Percentiles rank a stretch among this genome's conserved stretches.
These are phyloP conservation scores for Danio jaintianensis DNA, from an alignment of 2,797 vertebrate species.

Conservation along the genomic window DNA sequence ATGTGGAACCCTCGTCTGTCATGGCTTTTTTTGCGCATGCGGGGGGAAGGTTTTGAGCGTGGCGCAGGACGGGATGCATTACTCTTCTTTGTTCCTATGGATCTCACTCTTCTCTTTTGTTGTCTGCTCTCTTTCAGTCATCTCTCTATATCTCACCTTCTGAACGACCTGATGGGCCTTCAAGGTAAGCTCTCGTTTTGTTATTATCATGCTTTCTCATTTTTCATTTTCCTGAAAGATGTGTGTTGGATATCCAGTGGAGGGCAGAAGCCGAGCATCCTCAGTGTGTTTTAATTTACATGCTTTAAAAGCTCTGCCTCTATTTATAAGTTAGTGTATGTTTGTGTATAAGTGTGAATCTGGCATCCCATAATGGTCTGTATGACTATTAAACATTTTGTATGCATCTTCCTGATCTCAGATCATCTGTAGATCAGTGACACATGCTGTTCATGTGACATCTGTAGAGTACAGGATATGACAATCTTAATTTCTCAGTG, in stretches of 20 bases:
- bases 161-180: slow-evolving; percentile 88
- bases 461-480: background rate
- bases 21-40: slow-evolving; percentile 49
- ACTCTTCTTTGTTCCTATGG: slow-evolving; percentile 75
- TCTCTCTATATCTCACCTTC: slow-evolving; percentile 86
- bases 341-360: slow-evolving; percentile 9
- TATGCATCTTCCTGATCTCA: slow-evolving; percentile 55
- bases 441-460: background rate
- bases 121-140: slow-evolving; percentile 81
- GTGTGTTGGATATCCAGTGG: background rate
- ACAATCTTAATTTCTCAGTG: background rate
- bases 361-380: background rate
- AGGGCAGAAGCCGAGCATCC: slow-evolving; percentile 26
- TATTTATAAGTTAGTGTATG: background rate
- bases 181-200: slow-evolving; percentile 85
- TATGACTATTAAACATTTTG: background rate
- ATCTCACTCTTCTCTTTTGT: slow-evolving; percentile 77
- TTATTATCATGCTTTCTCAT: background rate
- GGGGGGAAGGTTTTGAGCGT: slow-evolving; percentile 75
- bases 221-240: background rate
- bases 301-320: background rate
- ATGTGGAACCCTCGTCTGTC: slow-evolving; percentile 72
- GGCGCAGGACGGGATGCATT: slow-evolving; percentile 65
- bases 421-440: slow-evolving; percentile 23
- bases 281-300: background rate